Percentiles rank a stretch among this genome's conserved stretches.
Conservation (phyloP, 1,140 invertebrate genomes). For the Diploscapter pachys region DNA sequence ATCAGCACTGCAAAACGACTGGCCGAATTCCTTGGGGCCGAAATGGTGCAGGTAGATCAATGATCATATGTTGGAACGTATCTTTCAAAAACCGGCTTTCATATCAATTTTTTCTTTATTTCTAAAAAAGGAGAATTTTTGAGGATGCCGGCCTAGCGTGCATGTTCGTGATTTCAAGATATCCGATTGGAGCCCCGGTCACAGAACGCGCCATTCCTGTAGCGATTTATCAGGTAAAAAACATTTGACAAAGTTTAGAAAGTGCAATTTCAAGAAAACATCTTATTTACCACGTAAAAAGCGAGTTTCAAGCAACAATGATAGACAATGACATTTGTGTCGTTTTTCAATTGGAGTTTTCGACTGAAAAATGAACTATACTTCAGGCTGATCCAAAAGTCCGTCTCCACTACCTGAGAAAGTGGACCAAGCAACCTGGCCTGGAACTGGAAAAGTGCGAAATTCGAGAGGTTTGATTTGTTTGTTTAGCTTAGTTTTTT, state of each 20-base stretch:
- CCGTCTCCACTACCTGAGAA: constrained; percentile 80
- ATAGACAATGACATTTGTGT: too few species aligned
- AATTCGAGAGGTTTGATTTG: constrained; percentile 70
- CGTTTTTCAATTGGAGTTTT: too few species aligned
- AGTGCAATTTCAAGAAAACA: too few species aligned
- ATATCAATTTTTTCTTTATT: background rate
- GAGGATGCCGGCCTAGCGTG: constrained; percentile 91
- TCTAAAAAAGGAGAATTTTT: background rate
- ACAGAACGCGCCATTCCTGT: constrained; percentile 88
- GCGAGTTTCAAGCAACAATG: too few species aligned
- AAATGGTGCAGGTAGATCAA: constrained; percentile 80
- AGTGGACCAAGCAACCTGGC: constrained; percentile 82
- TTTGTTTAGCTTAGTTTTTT: background rate
- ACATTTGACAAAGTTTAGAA: too few species aligned
- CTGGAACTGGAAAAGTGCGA: constrained; percentile 74
- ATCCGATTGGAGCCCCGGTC: constrained; percentile 85
- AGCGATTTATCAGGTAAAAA: constrained; percentile 91
- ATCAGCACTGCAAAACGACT: constrained; percentile 93
- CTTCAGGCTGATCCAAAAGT: constrained; percentile 70
- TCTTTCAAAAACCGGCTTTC: too few species aligned
- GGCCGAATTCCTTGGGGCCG: constrained; percentile 94
- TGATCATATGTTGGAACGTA: too few species aligned
- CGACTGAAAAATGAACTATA: constrained; percentile 54
- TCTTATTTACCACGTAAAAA: too few species aligned
- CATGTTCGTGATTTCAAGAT: constrained; percentile 89